phyloP scores from a whole-genome alignment of 2,797 vertebrate species.

The Remorina albescens region DNA sequence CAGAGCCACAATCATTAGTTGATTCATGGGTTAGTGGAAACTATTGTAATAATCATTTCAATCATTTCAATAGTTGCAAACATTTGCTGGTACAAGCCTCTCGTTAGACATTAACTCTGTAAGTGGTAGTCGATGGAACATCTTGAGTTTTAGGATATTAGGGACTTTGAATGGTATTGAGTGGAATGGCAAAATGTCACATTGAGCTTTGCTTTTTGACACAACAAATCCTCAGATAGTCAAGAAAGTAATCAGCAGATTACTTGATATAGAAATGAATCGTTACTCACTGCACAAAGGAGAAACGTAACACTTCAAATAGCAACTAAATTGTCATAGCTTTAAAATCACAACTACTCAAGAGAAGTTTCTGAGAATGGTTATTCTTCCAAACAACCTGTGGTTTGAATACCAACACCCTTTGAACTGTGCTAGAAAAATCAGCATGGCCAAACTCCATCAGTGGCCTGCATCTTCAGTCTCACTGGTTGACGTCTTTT shows the following conservation, averaged over 20 bases:
- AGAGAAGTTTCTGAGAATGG: background rate
- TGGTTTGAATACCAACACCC: background rate
- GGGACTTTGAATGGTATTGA: too few relatives aligned
- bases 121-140: too few relatives aligned
- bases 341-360: background rate
- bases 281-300: background rate
- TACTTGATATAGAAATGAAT: background rate
- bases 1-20: background rate
- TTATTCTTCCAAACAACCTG: conserved; percentile 1
- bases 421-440: background rate
- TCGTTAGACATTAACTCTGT: too few relatives aligned
- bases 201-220: background rate
- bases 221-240: background rate
- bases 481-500: background rate
- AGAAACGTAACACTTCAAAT: background rate
- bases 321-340: background rate
- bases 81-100: background rate
- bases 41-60: background rate
- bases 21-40: background rate
- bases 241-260: background rate
- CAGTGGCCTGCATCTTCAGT: background rate
- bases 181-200: too few relatives aligned
- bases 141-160: too few relatives aligned
- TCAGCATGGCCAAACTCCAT: background rate
- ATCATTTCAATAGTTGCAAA: background rate